Percentiles rank a stretch among this genome's conserved stretches.
phyloP scores from a whole-genome alignment of 2,113 vertebrate genomes.

The Polyodon spathula region DNA sequence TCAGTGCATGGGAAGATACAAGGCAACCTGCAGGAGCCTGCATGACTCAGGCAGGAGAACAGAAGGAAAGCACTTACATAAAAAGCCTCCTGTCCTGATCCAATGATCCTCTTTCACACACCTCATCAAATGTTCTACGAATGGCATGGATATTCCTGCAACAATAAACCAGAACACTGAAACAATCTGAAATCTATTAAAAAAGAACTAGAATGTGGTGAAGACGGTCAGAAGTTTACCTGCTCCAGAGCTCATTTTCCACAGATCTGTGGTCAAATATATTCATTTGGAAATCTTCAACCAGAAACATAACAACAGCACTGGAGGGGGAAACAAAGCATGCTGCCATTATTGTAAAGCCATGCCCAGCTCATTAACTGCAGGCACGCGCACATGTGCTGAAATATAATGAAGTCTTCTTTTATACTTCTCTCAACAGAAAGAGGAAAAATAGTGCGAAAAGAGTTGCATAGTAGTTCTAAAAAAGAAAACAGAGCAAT shows the following conservation, averaged over 20 bases:
- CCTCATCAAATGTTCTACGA: slow-evolving; percentile 65
- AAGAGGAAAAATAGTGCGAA: no score
- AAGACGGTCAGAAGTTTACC: slow-evolving; percentile 42
- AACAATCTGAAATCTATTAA: no score
- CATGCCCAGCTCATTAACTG: no score
- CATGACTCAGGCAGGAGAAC: slow-evolving; percentile 10
- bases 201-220: no score
- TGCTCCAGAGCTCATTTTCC: slow-evolving; percentile 78
- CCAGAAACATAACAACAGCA: slow-evolving; percentile 78
- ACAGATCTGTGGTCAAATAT: slow-evolving; percentile 85
- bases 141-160: slow-evolving; percentile 73
- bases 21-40: neutral
- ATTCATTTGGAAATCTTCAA: slow-evolving; percentile 75
- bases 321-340: slow-evolving; percentile 40
- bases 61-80: slow-evolving; percentile 61
- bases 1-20: neutral
- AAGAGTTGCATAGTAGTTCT: no score
- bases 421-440: no score
- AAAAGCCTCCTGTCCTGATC: slow-evolving; percentile 65
- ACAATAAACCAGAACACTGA: no score
- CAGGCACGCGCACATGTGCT: no score
- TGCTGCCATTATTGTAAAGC: neutral
- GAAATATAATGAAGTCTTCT: no score
- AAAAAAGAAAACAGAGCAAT: no score
- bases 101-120: slow-evolving; percentile 61